Percentiles rank a stretch among this genome's conserved stretches.
Conservation (phyloP, 1,140 invertebrate species). For the Hyles euphorbiae region DNA sequence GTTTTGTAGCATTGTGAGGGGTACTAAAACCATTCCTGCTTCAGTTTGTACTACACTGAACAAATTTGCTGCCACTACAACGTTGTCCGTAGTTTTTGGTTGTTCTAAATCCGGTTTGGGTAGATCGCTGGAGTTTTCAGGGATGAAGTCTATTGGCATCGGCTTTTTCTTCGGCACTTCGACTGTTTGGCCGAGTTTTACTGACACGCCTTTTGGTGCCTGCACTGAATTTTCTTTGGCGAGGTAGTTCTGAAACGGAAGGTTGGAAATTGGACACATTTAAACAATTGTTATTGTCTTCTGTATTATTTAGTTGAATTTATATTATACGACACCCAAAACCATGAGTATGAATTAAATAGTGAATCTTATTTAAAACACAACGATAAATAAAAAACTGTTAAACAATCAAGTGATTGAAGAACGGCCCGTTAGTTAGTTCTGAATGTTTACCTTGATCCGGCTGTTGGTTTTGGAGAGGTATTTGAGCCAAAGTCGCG, state of each 20-base stretch:
- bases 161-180: slow-evolving; percentile 22
- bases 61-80: slow-evolving; percentile 14
- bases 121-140: not conserved
- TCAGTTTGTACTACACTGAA: slow-evolving; percentile 28
- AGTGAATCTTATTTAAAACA: too few relatives aligned
- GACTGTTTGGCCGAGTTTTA: slow-evolving; percentile 18
- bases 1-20: slow-evolving; percentile 17
- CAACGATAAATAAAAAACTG: too few relatives aligned
- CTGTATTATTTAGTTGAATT: too few relatives aligned
- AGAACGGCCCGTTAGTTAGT: too few relatives aligned
- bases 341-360: too few relatives aligned
- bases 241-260: slow-evolving; percentile 25
- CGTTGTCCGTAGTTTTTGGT: slow-evolving; percentile 15
- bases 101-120: slow-evolving; percentile 12
- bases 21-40: slow-evolving; percentile 27
- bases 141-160: slow-evolving; percentile 39
- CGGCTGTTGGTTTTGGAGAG: slow-evolving; percentile 45
- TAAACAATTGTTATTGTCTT: too few relatives aligned
- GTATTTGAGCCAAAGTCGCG: slow-evolving; percentile 44
- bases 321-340: too few relatives aligned
- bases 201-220: slow-evolving; percentile 6
- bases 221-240: slow-evolving; percentile 6
- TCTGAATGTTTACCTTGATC: slow-evolving; percentile 51
- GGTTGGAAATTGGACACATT: not conserved
- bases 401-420: too few relatives aligned